phyloP scores from a whole-genome alignment of 1,140 invertebrate genomes.

The Drosophila varians region DNA sequence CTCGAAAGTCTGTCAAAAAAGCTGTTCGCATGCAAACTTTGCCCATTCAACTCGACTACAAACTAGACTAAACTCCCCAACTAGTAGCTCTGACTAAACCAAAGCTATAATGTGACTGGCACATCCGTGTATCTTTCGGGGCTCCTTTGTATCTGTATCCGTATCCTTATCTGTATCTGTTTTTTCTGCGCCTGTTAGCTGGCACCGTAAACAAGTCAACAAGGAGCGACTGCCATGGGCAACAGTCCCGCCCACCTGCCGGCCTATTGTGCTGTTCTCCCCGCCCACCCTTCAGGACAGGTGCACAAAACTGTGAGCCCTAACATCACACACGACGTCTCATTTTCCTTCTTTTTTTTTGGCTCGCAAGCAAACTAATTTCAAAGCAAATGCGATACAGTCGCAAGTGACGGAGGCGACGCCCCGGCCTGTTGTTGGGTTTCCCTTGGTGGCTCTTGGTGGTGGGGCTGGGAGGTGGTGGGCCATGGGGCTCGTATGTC shows the following conservation, averaged over 20 bases:
- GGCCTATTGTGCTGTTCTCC: not conserved
- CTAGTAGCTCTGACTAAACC: constrained; percentile 20
- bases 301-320: constrained; percentile 41
- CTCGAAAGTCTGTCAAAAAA: constrained; percentile 54
- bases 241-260: constrained; percentile 1
- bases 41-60: constrained; percentile 26
- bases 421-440: constrained; percentile 48
- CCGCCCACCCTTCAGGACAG: constrained; percentile 29
- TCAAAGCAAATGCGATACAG: constrained; percentile 64
- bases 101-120: constrained; percentile 43
- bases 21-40: constrained; percentile 38
- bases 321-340: constrained; percentile 57
- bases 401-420: constrained; percentile 32
- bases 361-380: constrained; percentile 53
- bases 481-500: constrained; percentile 21
- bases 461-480: not conserved
- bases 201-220: constrained; percentile 44
- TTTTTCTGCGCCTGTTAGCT: constrained; percentile 21
- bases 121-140: constrained; percentile 24
- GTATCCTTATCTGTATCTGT: constrained; percentile 18
- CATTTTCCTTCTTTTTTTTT: constrained; percentile 33
- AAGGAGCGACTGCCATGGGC: constrained; percentile 44
- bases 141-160: constrained; percentile 13
- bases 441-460: constrained; percentile 22
- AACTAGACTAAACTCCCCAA: constrained; percentile 16